Conservation (phyloP, 2,888 invertebrate species). For the Conus canariensis region DNA sequence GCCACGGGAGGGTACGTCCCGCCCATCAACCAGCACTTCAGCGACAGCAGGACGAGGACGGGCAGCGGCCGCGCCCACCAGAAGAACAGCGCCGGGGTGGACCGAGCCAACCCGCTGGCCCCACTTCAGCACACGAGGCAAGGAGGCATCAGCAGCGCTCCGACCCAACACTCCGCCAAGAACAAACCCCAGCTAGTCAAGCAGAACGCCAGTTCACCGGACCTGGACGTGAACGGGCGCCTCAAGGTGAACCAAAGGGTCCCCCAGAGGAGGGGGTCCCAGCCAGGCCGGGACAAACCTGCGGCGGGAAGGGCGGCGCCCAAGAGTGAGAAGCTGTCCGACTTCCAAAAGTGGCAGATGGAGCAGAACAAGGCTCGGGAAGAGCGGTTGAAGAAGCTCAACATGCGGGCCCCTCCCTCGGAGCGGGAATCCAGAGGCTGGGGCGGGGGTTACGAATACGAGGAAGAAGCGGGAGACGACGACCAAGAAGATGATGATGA, state of each 20-base stretch:
- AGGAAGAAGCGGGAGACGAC: constrained; percentile 45
- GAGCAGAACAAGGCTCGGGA: constrained; percentile 66
- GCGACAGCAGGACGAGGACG: constrained; percentile 44
- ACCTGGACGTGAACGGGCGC: constrained; percentile 22
- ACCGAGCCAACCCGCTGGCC: constrained; percentile 66
- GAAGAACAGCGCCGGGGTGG: constrained; percentile 63
- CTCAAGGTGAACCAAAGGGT: not conserved
- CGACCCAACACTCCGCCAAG: constrained; percentile 20
- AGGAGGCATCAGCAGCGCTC: constrained; percentile 17
- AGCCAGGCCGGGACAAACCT: not conserved
- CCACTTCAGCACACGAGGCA: constrained; percentile 56
- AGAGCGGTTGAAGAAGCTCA: constrained; percentile 57
- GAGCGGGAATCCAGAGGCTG: constrained; percentile 33
- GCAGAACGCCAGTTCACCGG: constrained; percentile 33
- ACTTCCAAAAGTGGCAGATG: constrained; percentile 72
- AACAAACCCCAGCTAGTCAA: constrained; percentile 39
- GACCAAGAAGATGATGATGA: not conserved
- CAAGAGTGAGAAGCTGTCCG: constrained; percentile 51
- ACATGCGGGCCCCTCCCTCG: constrained; percentile 28
- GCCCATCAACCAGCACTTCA: constrained; percentile 63
- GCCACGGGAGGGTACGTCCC: constrained; percentile 54
- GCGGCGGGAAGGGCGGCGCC: not conserved
- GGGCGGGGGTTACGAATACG: constrained; percentile 41
- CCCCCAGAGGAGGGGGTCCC: not conserved
- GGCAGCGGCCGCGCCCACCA: constrained; percentile 27